These are phyloP conservation scores for Aphyosemion australe DNA, from an alignment of 2,113 vertebrate species.

Conservation along the genomic window DNA sequence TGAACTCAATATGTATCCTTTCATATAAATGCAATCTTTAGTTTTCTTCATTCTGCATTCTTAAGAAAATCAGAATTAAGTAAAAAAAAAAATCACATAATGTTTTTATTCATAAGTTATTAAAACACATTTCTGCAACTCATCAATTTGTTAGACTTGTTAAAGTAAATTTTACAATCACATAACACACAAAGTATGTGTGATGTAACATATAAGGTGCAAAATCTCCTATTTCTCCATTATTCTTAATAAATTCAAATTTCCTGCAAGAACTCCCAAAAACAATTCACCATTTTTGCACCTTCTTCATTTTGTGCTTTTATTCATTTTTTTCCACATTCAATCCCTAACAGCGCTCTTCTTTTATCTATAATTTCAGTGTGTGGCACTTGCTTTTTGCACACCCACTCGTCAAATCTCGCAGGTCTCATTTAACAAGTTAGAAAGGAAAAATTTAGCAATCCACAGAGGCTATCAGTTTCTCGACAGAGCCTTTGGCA, in stretches of 20 bases:
- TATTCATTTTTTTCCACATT: constrained; percentile 18
- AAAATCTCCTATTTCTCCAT: constrained; percentile 23
- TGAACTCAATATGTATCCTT: background rate
- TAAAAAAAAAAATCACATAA: too few species aligned
- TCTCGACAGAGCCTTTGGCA: constrained; percentile 47
- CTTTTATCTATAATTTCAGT: constrained; percentile 59
- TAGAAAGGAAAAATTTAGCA: constrained; percentile 40
- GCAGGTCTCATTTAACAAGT: constrained; percentile 59
- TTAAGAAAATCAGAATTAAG: too few species aligned
- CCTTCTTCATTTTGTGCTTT: constrained; percentile 18
- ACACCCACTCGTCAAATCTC: constrained; percentile 55
- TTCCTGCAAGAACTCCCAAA: constrained; percentile 5
- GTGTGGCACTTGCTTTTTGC: constrained; percentile 44
- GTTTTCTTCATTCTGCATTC: too few species aligned
- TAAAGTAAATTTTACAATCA: constrained; percentile 1
- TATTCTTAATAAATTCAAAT: constrained; percentile 20
- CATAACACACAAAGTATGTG: background rate
- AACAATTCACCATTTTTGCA: constrained; percentile 33
- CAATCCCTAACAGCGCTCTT: constrained; percentile 11
- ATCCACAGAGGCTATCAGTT: constrained; percentile 49
- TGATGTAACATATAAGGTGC: constrained; percentile 21
- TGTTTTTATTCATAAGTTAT: too few species aligned
- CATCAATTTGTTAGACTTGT: background rate
- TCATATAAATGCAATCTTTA: too few species aligned
- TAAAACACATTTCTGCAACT: too few species aligned